Percentiles rank a stretch among this genome's conserved stretches.
These are phyloP conservation scores for Drosophila sucinea DNA, from an alignment of 1,140 invertebrate genomes.

Conservation along the genomic window DNA sequence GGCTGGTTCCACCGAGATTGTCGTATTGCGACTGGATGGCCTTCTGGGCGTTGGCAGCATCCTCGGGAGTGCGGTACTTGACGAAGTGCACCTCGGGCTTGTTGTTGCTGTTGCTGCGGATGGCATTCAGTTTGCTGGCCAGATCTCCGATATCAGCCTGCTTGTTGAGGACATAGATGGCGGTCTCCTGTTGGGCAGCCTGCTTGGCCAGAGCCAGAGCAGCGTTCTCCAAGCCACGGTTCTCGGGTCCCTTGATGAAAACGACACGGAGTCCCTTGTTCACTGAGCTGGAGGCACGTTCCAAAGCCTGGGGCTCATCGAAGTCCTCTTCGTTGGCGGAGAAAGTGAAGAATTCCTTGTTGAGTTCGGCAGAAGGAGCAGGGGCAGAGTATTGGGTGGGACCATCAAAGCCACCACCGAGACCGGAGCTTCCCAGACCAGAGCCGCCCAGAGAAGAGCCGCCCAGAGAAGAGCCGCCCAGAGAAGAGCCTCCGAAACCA, in stretches of 20 bases:
- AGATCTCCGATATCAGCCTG: slow-evolving; percentile 67
- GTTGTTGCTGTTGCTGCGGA: slow-evolving; percentile 67
- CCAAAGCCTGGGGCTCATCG: slow-evolving; percentile 54
- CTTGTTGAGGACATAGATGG: slow-evolving; percentile 75
- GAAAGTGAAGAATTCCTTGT: slow-evolving; percentile 73
- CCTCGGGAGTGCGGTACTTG: slow-evolving; percentile 70
- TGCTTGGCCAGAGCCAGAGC: slow-evolving; percentile 73
- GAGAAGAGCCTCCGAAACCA: too few species aligned
- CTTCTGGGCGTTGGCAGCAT: slow-evolving; percentile 69
- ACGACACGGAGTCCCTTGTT: slow-evolving; percentile 74
- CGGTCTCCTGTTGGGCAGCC: slow-evolving; percentile 73
- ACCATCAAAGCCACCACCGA: slow-evolving; percentile 44
- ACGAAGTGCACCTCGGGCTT: slow-evolving; percentile 74
- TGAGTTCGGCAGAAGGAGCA: slow-evolving; percentile 57
- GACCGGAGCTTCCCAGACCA: slow-evolving; percentile 35
- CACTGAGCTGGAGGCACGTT: slow-evolving; percentile 52
- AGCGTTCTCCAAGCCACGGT: slow-evolving; percentile 72
- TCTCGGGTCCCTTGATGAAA: slow-evolving; percentile 79
- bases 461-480: too few species aligned
- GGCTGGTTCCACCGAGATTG: slow-evolving; percentile 51
- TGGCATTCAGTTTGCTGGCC: slow-evolving; percentile 62
- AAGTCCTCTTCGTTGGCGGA: slow-evolving; percentile 70
- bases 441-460: slow-evolving; percentile 18
- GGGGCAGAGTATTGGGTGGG: slow-evolving; percentile 57
- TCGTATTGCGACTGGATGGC: slow-evolving; percentile 70